phyloP scores from a whole-genome alignment of 2,113 vertebrate genomes.

The Aspiorhynchus laticeps region DNA sequence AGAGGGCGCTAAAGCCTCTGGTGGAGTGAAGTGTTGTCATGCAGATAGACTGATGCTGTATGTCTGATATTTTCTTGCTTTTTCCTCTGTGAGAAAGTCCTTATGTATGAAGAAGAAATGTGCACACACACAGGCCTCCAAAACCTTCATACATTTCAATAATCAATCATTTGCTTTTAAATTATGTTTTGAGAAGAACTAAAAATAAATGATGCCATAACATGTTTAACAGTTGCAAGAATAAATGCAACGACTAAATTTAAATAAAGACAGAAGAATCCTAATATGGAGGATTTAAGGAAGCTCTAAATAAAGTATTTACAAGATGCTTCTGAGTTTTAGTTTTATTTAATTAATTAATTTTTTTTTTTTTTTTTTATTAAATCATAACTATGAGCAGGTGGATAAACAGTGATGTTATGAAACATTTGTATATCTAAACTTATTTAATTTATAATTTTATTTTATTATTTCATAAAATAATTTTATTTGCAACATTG shows the following conservation, averaged over 20 bases:
- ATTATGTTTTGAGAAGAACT: not conserved
- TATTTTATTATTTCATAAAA: too few species aligned
- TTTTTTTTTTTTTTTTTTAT: too few species aligned
- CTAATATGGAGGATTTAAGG: not conserved
- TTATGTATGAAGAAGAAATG: not conserved
- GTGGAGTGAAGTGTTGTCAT: not conserved
- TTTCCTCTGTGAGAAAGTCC: not conserved
- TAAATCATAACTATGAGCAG: too few species aligned
- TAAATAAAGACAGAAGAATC: not conserved
- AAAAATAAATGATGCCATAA: too few species aligned
- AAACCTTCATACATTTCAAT: not conserved
- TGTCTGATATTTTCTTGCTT: not conserved
- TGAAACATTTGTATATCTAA: too few species aligned
- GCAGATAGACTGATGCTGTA: too few species aligned
- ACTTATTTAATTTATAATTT: too few species aligned
- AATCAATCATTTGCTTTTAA: not conserved
- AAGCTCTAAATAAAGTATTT: not conserved
- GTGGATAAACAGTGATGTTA: too few species aligned
- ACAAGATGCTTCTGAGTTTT: not conserved
- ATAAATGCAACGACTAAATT: not conserved
- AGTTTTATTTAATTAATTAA: too few species aligned
- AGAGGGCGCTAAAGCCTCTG: not conserved
- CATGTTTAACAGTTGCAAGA: not conserved
- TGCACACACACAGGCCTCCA: not conserved
- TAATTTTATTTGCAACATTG: too few species aligned